Evolutionary conservation across 2,113 vertebrate genomes (phyloP), one percentile per base, ranked within the genome.

Genomic region (Antennarius striatus): DNA sequence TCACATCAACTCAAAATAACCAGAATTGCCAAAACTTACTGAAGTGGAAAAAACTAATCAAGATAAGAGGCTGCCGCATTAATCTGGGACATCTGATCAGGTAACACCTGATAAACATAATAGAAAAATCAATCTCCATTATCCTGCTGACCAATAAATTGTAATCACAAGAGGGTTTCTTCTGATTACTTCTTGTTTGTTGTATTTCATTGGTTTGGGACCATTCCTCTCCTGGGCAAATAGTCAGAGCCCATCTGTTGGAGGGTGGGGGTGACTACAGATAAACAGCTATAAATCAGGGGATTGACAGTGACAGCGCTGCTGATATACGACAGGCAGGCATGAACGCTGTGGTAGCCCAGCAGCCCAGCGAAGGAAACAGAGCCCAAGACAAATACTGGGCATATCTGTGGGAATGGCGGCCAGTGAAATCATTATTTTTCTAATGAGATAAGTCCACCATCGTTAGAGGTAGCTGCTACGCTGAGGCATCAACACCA

Each of bases 211-310:
- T 52, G 60, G 62, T 83, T 81, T 77, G 78, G 79, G 76, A 70
- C 51, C 40, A 10, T 79, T 75, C 52, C 63, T 73, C 81, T 87
- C 80, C 78, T 90, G 77, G 85, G 89, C 91, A 91, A 93, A 91
- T 90, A 93, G 71, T 83, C 79, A 56, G 79, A 64, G 72, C 82
- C 87, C 90, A 92, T 92, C 90, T 92, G 91, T 89, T 92, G 80
- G 80, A 80, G 63, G 68, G 15, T 56, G 55, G 48, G 22, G 58
- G 51, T 53, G 80, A 83, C 75, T 84, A 66, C 66, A 89, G 89
- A 89, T 88, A 90, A 92, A 91, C 84, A 85, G 75, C 79, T 89
- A 87, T 90, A 91, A 88, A 91, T 92, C 88, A 90, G 79, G 28
- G 45, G 29, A 62, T 58, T 79, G 88, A 83, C 77, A 63, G 82